phyloP scores from a whole-genome alignment of 2,113 vertebrate genomes.

The Gambusia holbrooki region DNA sequence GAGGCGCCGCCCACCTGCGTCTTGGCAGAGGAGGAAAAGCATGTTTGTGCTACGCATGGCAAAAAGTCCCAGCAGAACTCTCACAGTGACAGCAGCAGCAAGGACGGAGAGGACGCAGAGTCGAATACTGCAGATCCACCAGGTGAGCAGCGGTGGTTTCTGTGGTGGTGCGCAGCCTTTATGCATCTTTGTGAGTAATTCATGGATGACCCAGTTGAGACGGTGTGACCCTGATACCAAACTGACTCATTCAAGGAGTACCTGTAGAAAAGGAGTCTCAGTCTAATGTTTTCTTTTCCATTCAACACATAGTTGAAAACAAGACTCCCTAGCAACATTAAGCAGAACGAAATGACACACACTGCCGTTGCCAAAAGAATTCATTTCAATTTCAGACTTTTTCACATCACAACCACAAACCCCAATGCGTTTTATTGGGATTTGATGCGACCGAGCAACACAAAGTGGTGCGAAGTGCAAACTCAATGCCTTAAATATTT shows the following conservation, averaged over 20 bases:
- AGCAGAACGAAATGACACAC: background rate
- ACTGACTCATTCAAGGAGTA: background rate
- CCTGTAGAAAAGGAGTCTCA: background rate
- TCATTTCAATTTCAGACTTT: background rate
- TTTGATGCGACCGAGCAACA: background rate
- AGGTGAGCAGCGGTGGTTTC: slow-evolving; percentile 41
- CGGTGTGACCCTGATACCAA: background rate
- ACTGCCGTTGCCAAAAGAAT: background rate
- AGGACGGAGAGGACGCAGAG: slow-evolving; percentile 59
- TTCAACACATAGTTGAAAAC: background rate
- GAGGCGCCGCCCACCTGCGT: slow-evolving; percentile 68
- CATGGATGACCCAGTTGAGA: background rate
- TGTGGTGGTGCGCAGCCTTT: background rate
- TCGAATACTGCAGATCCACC: slow-evolving; percentile 33
- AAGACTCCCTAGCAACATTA: background rate
- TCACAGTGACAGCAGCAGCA: slow-evolving; percentile 47
- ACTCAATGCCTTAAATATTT: background rate
- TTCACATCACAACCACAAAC: background rate
- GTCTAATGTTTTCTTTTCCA: background rate
- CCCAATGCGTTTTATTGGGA: background rate
- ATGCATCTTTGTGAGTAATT: background rate
- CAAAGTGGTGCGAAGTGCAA: background rate
- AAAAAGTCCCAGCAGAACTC: slow-evolving; percentile 56
- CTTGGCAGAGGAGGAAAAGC: slow-evolving; percentile 74
- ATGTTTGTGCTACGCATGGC: slow-evolving; percentile 69